Conservation (phyloP, 2,797 vertebrate genomes). For the Eleutherodactylus coqui region DNA sequence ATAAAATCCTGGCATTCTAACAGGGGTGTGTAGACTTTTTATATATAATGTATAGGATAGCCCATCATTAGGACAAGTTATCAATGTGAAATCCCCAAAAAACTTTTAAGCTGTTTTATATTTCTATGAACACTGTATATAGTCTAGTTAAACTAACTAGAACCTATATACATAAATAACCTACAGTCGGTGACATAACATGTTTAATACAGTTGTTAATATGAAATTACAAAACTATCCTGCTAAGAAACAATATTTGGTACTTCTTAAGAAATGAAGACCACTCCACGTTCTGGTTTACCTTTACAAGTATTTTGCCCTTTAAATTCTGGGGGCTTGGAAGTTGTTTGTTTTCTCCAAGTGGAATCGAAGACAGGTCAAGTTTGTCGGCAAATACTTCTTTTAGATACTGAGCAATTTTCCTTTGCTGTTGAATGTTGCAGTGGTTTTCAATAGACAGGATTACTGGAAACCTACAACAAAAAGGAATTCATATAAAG, state of each 20-base stretch:
- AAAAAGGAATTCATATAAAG: background rate
- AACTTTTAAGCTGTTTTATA: too few species aligned
- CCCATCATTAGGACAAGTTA: too few species aligned
- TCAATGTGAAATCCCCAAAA: too few species aligned
- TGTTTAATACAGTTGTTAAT: too few species aligned
- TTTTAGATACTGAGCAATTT: constrained; percentile 93
- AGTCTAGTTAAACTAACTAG: too few species aligned
- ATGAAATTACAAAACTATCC: too few species aligned
- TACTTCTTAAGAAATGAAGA: background rate
- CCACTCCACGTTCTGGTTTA: constrained; percentile 63
- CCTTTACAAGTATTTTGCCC: constrained; percentile 97
- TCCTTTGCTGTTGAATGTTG: constrained; percentile 94
- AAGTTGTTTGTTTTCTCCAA: constrained; percentile 84
- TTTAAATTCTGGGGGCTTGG: constrained; percentile 90
- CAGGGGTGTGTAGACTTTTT: too few species aligned
- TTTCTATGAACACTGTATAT: too few species aligned
- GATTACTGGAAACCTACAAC: constrained; percentile 89
- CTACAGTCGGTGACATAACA: too few species aligned
- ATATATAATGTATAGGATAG: too few species aligned
- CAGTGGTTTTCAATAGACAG: constrained; percentile 98
- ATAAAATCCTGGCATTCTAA: too few species aligned
- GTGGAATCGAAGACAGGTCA: constrained; percentile 81
- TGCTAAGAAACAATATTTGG: background rate
- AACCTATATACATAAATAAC: too few species aligned
- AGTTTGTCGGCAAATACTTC: constrained; percentile 92